Evolutionary conservation across 2,888 invertebrate species (phyloP), one percentile per base, ranked within the genome.

Genomic region (Octodonta nipae): DNA sequence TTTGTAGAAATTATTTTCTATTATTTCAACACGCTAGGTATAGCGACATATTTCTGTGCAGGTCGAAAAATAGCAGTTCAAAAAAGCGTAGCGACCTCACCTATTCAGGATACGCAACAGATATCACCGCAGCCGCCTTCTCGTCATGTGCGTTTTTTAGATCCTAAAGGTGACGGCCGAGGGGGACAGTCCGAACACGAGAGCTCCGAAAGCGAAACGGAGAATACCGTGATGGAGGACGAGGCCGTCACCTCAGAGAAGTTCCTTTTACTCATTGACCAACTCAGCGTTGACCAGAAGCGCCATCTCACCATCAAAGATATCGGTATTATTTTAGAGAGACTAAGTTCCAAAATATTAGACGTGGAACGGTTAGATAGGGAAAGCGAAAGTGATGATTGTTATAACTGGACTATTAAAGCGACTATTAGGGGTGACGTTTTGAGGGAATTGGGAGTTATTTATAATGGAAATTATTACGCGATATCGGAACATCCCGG

Each of bases 381-480:
- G 37, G 89, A 91, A 62, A 83, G 82, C 49, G 89, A 89, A 63
- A 85, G 85, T 61, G 86, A 86, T 63, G 88, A 89, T 64, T 87
- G 87, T 60, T 87, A 87, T 71, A 88, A 89, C 65, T 91, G 91
- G 91, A 89, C 89, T 63, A 91, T 91, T 67, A 89, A 88, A 65
- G 91, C 91, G 52, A 85, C 88, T 50, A 89, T 91, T 58, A 72
- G 87, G 40, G 91, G 91, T 32, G 88, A 89, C 64, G 84, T 86
- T 50, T 66, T 91, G 52, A 73, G 88, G 36, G 89, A 91, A 64
- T 70, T 91, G 42, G 91, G 91, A 42, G 86, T 91, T 49, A 86
- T 91, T 58, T 91, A 91, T 67, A 88, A 89, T 65, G 88, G 88
- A 42, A 89, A 88, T 67, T 91, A 88, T 65, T 91, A 91, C 66